Evolutionary conservation across 2,113 vertebrate genomes (phyloP), one percentile per base, ranked within the genome.

Genomic region (Butorides virescens): DNA sequence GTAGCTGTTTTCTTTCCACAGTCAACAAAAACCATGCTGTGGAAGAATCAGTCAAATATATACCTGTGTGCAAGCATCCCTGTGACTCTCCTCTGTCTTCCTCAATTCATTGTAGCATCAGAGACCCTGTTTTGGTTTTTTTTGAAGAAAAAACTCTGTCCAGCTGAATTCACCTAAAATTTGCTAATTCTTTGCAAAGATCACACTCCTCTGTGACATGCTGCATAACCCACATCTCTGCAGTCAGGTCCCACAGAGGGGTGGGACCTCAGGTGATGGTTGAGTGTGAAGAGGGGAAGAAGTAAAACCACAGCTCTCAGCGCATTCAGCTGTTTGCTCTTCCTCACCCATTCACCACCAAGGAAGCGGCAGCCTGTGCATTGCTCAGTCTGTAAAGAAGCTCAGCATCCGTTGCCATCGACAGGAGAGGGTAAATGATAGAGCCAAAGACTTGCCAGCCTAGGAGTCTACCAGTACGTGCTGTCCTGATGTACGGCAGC

Each of bases 41-140:
- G 53, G 66, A 87, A 52, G 26, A 90, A 42, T 2, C 4, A 1
- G 15, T 53, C 42, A 27, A 84, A 25, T 5, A 55, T 5, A 52
- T 44, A 20, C 26, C 8, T 62, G 5, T 0, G 0, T 29, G 25
- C 21, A 32, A 86, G 15, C 21, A 3, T 7, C 72, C 15, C 67
- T 76, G 42, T 59, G 39, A 70, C 21, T 37, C 55, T 63, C 19
- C 37, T 50, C 72, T 67, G 37, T 50, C 56, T 39, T 50, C 63
- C 22, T 77, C 6, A 5, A 15, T 22, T 86, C 42, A 30, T 4
- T 30, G 20, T 3, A 44, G 17, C 29, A 53, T 15, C 34, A 84
- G 29, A 67, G 11, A 74, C 25, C 1, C 13, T 17, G 36, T 10
- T 52, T 46, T 18, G 15, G 0, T 26, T 7, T 53, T 56, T 79